Conservation (phyloP, 2,113 vertebrate species). For the Vulpes ferrilata region DNA sequence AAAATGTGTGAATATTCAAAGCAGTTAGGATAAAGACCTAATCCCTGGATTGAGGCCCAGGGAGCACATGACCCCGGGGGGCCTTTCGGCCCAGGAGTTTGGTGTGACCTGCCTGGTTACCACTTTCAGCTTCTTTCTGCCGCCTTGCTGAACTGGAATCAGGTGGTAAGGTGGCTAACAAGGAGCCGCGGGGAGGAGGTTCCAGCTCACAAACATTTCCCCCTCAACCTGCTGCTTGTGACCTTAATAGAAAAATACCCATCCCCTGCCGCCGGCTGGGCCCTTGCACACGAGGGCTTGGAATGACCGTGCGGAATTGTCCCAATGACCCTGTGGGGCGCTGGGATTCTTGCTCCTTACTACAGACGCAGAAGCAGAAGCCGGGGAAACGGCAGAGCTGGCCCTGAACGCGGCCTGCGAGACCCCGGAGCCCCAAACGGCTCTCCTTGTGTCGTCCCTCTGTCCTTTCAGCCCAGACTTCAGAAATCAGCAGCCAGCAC, state of each 20-base stretch:
- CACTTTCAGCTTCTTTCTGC: background rate
- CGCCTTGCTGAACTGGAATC: background rate
- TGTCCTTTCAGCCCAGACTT: background rate
- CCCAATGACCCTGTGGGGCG: background rate
- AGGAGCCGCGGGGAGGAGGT: background rate
- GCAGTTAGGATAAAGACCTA: background rate
- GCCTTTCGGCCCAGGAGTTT: background rate
- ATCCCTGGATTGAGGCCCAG: background rate
- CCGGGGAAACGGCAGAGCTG: background rate
- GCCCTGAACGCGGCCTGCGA: background rate
- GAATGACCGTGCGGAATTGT: background rate
- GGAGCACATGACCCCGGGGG: background rate
- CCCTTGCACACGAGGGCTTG: fast-evolving
- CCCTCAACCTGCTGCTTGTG: background rate
- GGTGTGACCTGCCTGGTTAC: too few relatives aligned
- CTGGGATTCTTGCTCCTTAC: too few relatives aligned
- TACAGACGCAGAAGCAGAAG: background rate
- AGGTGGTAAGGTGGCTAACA: background rate
- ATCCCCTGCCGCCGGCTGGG: fast-evolving
- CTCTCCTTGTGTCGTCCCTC: background rate
- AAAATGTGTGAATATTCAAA: background rate
- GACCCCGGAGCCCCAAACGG: background rate
- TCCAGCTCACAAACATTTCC: background rate
- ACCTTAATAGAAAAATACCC: background rate
- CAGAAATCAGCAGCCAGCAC: background rate